Evolutionary conservation across 2,113 vertebrate species (phyloP), one percentile per base, ranked within the genome.

Genomic region (Apteryx mantelli): DNA sequence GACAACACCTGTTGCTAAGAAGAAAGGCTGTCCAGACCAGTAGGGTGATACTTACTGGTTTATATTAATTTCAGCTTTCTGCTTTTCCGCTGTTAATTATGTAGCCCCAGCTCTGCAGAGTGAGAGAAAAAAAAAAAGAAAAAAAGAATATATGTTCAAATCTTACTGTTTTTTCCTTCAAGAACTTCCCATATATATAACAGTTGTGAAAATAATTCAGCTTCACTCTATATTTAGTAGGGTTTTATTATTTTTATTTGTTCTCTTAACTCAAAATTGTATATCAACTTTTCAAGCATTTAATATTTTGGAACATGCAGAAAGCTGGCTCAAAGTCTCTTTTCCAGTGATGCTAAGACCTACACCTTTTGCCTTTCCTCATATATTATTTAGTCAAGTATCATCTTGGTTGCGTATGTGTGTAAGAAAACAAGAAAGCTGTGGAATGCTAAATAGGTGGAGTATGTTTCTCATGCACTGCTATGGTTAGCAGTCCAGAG

Each of bases 121-220:
- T 79, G 30, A 60, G 6, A 34, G 5, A 11, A 4, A 7, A 32
- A 52, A 14, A 30, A n/a, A 28, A 32, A 19, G 19, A 5, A 8
- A 34, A 53, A 13, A 26, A 34, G 24, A 32, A 21, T 14, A 4
- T 44, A 6, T 78, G 30, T 42, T 82, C 7, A 50, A 18, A 26
- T 68, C 14, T 77, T n/a, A 30, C 28, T 88, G 69, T 46, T 78
- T 93, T 92, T 94, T 63, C 69, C 69, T 96, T 88, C 76, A 69
- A 92, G 82, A 88, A 58, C n/a, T 58, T 93, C 53, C 36, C 61
- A 9, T 63, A 34, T 40, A 26, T 78, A 50, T 46, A 58, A 8
- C 20, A 50, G 24, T 84, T 93, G 64, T 75, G 28, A n/a, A 91
- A 86, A 82, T 6, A 42, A 56, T 28, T 92, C 32, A 24, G 3